A percentile compares a stretch with the other conserved stretches of the same genome.
Conservation (phyloP, 2,113 vertebrate genomes). For the Trachemys scripta region DNA sequence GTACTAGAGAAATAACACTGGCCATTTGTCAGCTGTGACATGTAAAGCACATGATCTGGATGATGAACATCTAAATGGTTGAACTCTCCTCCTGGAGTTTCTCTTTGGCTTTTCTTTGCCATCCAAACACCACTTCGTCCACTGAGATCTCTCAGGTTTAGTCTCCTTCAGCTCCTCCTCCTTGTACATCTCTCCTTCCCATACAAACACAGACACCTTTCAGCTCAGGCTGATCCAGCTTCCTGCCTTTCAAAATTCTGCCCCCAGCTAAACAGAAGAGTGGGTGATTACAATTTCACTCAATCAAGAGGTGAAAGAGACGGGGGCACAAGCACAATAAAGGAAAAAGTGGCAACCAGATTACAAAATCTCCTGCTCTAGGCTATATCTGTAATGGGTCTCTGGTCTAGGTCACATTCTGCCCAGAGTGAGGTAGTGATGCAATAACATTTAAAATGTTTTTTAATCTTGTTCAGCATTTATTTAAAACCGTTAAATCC, state of each 20-base stretch:
- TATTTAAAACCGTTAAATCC: conserved; percentile 55
- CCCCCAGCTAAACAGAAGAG: conserved; percentile 43
- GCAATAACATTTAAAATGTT: conserved; percentile 18
- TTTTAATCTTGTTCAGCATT: too few species aligned
- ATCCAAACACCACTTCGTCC: not conserved
- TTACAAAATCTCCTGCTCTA: conserved; percentile 58
- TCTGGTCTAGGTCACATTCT: conserved; percentile 18
- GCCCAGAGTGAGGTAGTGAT: conserved; percentile 26
- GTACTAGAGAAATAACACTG: not conserved
- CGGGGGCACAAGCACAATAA: conserved; percentile 46
- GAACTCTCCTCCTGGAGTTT: not conserved
- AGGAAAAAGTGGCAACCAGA: conserved; percentile 50
- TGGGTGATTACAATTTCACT: conserved; percentile 56
- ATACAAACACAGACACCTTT: not conserved
- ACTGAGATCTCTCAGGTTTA: not conserved
- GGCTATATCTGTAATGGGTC: conserved; percentile 46
- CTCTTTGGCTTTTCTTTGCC: not conserved
- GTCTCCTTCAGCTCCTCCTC: not conserved
- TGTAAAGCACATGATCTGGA: not conserved
- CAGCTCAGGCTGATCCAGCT: conserved; percentile 8
- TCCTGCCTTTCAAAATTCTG: conserved; percentile 43
- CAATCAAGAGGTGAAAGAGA: conserved; percentile 45
- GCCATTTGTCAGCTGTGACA: not conserved
- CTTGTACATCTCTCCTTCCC: not conserved
- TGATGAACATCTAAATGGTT: not conserved